Conservation (phyloP, 2,113 vertebrate species). For the Eurypyga helias region DNA sequence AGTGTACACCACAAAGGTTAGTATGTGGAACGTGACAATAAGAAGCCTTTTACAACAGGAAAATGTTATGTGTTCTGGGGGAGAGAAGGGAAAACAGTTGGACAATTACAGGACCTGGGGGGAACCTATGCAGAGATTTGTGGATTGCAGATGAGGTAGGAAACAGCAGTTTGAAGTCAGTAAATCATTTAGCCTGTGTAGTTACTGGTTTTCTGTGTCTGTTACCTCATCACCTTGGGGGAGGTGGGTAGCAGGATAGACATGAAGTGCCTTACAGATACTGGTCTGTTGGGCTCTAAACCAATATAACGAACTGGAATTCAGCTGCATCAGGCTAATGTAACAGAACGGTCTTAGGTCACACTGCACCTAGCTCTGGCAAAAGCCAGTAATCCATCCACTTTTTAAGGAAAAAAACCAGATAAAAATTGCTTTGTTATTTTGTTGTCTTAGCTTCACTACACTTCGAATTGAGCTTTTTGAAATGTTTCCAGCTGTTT, state of each 20-base stretch:
- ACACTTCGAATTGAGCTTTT: rapidly evolving
- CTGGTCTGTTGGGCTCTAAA: neutral
- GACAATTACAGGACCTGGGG: neutral
- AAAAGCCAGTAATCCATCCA: neutral
- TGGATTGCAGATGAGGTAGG: neutral
- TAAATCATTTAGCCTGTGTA: neutral
- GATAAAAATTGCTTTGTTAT: neutral
- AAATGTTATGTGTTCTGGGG: neutral
- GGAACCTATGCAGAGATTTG: neutral
- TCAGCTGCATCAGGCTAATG: neutral
- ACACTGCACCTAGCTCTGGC: neutral
- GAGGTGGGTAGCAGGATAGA: neutral
- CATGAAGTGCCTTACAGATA: neutral
- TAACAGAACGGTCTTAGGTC: neutral
- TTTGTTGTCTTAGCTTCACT: neutral
- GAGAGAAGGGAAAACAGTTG: neutral
- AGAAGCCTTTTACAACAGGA: neutral
- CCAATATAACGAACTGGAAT: neutral
- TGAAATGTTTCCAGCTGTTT: neutral
- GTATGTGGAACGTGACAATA: neutral
- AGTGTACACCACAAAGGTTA: slow-evolving; percentile 70
- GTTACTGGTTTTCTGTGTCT: neutral
- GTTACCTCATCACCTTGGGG: neutral
- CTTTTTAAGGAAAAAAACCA: neutral
- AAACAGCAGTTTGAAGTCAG: neutral